phyloP scores from a whole-genome alignment of 1,140 invertebrate species.

The Limonius californicus region DNA sequence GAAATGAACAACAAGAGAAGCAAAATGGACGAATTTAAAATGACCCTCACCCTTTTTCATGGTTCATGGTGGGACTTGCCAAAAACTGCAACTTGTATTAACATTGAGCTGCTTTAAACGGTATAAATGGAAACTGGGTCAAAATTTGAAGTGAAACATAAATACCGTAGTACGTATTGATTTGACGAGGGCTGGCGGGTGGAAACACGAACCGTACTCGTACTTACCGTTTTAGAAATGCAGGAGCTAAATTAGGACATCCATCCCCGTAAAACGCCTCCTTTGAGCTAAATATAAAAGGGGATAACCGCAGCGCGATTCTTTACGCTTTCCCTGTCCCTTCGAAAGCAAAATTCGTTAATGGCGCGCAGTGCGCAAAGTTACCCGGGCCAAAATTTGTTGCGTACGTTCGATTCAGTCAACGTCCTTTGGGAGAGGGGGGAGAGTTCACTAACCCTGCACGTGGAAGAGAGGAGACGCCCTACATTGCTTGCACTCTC shows the following conservation, averaged over 20 bases:
- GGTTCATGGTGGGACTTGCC: no score
- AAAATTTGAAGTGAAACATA: background rate
- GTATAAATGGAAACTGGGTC: background rate
- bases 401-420: constrained; percentile 14
- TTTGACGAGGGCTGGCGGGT: background rate
- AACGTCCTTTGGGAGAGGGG: constrained; percentile 12
- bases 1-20: no score
- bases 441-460: constrained; percentile 21
- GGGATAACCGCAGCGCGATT: constrained; percentile 1
- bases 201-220: background rate
- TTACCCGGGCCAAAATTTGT: constrained; percentile 13
- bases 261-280: background rate
- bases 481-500: constrained; percentile 24
- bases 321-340: background rate
- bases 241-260: background rate
- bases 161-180: background rate
- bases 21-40: no score
- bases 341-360: constrained; percentile 6
- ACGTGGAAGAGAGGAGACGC: constrained; percentile 21
- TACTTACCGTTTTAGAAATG: background rate
- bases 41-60: no score
- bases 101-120: no score
- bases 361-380: constrained; percentile 11
- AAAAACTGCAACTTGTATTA: no score
- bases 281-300: constrained; percentile 1